Conservation (phyloP, 2,797 vertebrate species). For the Pipistrellus nathusii region DNA sequence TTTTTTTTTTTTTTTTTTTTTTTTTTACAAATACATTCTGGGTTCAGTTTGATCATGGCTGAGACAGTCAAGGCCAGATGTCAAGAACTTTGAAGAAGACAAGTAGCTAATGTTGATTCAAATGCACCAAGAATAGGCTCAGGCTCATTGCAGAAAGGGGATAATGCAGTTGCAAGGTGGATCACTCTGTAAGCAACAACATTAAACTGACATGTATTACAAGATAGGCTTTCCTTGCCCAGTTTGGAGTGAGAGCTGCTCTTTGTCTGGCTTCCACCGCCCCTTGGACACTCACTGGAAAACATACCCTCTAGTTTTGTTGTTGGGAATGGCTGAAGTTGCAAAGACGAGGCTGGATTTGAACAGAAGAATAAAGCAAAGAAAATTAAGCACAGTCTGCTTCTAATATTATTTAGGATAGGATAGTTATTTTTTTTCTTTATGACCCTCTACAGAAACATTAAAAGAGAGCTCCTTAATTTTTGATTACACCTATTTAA, state of each 20-base stretch:
- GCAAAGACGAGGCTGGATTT: constrained; percentile 30
- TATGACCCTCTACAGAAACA: neutral
- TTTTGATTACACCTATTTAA: constrained; percentile 21
- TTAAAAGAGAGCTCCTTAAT: neutral
- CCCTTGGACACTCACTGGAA: neutral
- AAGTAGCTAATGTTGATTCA: neutral
- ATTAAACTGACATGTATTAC: neutral
- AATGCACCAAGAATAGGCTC: neutral
- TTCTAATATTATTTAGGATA: constrained; percentile 45
- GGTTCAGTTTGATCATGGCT: neutral
- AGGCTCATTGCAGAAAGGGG: neutral
- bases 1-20: neutral
- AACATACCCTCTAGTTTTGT: neutral
- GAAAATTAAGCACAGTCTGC: neutral
- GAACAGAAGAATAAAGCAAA: constrained; percentile 49
- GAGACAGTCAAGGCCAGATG: neutral
- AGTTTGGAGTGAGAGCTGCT: neutral
- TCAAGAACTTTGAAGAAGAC: neutral
- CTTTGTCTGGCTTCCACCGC: neutral
- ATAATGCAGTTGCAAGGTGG: neutral
- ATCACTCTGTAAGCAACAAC: neutral
- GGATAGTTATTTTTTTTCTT: constrained; percentile 42
- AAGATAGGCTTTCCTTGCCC: neutral
- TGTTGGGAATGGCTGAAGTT: neutral
- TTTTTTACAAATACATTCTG: neutral